phyloP scores from a whole-genome alignment of 2,113 vertebrate species.

The Neogobius melanostomus region DNA sequence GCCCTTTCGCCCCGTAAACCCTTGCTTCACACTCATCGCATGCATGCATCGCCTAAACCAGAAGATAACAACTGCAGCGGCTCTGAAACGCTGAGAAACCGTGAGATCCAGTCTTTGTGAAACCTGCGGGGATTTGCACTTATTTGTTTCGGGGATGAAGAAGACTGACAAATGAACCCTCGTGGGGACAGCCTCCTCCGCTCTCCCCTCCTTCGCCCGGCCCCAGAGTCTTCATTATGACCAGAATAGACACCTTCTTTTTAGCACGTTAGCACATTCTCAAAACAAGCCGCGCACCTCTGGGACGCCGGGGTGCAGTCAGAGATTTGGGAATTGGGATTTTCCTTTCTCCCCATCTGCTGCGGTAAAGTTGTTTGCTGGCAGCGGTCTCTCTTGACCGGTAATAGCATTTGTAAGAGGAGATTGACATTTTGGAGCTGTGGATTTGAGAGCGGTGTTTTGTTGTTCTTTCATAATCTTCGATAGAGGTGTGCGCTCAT shows the following conservation, averaged over 20 bases:
- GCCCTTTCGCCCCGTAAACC: constrained; percentile 22
- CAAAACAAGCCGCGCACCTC: constrained; percentile 63
- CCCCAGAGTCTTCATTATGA: constrained; percentile 76
- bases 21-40: constrained; percentile 19
- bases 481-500: constrained; percentile 10
- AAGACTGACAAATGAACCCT: constrained; percentile 73
- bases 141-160: constrained; percentile 74
- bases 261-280: constrained; percentile 69
- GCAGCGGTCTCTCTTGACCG: constrained; percentile 58
- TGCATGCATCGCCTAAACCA: constrained; percentile 18
- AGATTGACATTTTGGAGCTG: constrained; percentile 46
- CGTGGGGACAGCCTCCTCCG: constrained; percentile 42
- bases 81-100: constrained; percentile 42
- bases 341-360: constrained; percentile 49
- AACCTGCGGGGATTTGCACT: constrained; percentile 60
- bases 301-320: constrained; percentile 48
- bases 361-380: constrained; percentile 58
- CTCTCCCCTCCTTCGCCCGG: constrained; percentile 41
- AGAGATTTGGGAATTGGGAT: constrained; percentile 56
- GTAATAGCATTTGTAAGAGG: constrained; percentile 57
- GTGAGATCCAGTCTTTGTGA: constrained; percentile 45
- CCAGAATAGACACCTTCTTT: constrained; percentile 75
- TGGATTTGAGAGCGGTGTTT: constrained; percentile 42
- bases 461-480: constrained; percentile 25
- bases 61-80: constrained; percentile 38